These are phyloP conservation scores for Linyphia triangularis DNA, from an alignment of 2,888 invertebrate species.

Conservation along the genomic window DNA sequence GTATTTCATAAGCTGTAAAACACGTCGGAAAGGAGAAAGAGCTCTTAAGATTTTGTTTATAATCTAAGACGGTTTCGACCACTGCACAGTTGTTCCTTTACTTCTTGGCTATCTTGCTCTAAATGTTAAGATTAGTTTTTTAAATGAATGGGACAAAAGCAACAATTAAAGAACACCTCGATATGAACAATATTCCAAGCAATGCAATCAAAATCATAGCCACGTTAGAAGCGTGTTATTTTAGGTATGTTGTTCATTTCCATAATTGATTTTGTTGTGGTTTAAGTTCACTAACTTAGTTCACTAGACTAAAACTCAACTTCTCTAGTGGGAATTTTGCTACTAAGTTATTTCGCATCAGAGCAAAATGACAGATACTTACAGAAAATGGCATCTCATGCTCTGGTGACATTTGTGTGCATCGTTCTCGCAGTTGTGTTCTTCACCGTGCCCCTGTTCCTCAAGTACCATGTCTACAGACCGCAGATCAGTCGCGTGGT, in stretches of 20 bases:
- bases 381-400: constrained; percentile 26
- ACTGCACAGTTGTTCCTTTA: not conserved
- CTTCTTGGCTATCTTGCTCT: not conserved
- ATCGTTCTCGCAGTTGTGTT: constrained; percentile 40
- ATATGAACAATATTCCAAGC: too few relatives aligned
- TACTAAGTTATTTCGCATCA: too few relatives aligned
- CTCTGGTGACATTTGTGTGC: constrained; percentile 32
- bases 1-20: constrained; percentile 10
- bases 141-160: too few relatives aligned
- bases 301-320: too few relatives aligned
- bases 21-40: constrained; percentile 11
- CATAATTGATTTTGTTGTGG: too few relatives aligned
- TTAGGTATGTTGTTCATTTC: too few relatives aligned
- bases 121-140: not conserved
- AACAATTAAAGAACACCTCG: too few relatives aligned
- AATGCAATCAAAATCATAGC: too few relatives aligned
- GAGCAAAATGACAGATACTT: not conserved
- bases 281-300: too few relatives aligned
- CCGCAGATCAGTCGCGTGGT: constrained; percentile 17
- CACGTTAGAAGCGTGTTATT: too few relatives aligned
- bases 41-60: not conserved
- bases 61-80: not conserved
- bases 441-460: constrained; percentile 55
- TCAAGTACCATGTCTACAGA: constrained; percentile 65
- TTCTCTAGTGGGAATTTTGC: too few relatives aligned